Base-by-base conservation (phyloP, 2,797 vertebrate species). In the Parauchenoglanis punctatus region DNA sequence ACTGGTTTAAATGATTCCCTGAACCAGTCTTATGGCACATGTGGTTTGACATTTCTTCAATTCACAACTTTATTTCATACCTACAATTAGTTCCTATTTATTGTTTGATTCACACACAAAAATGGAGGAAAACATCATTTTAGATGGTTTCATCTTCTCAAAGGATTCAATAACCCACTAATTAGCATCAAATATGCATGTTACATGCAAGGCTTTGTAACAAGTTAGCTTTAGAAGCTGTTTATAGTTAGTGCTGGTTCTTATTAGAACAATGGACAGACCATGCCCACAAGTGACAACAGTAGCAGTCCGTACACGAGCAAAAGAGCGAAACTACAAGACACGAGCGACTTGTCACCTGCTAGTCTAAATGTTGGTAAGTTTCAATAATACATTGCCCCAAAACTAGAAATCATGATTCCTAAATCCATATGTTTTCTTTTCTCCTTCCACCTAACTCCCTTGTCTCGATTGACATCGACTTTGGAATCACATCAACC, bases 401-500 rank as follows among this genome's bases (percentile, higher is more conserved):
- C 1, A 56, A 31, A 56, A 58, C 28, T 10, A 56, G 18, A 23
- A 40, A 44, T 1, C 31, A 15, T 20, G 4, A 23, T 25, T 59
- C 31, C 13, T 25, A 44, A 61, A 40, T 40, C 40, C 40, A 65
- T 20, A 7, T 25, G n/a, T 61, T 6, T 58, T 58, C 31, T 77
- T 44, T 59, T 40, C 28, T 81, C 5, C 8, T 67, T 11, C 20
- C 3, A 46, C 28, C 63, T 46, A 15, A 23, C n/a, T 28, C 68
- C 28, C 31, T 68, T 44, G 40, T 58, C 77, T 81, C 59, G 72
- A 84, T 84, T 78, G 68, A 80, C 58, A 28, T 35, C 31, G 6
- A 35, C 75, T 58, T 80, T 87, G 82, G 87, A 77, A 61, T 65
- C 84, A 77, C 86, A 73, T 68, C 78, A 87, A 84, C 65, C 87